These are phyloP conservation scores for Orycteropus afer DNA, from an alignment of 2,113 vertebrate genomes.

Conservation along the genomic window DNA sequence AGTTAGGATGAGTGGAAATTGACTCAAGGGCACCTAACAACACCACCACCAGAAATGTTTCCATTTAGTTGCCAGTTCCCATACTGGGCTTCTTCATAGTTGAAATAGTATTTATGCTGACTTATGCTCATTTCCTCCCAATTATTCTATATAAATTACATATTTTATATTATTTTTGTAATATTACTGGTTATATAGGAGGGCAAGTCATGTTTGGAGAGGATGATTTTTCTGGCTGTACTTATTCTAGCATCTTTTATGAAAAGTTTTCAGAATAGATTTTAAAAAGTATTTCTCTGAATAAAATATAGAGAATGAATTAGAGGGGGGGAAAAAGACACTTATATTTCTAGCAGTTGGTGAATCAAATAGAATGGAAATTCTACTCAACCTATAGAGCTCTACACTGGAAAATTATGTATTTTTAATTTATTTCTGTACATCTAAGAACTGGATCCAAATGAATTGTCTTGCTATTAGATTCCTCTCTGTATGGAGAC, in stretches of 20 bases:
- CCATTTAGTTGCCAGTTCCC: neutral
- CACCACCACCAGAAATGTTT: neutral
- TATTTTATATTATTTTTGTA: neutral
- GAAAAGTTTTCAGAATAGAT: neutral
- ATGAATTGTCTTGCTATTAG: neutral
- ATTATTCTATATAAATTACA: neutral
- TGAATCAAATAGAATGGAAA: neutral
- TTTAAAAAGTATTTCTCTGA: neutral
- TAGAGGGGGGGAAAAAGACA: neutral
- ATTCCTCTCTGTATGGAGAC: neutral
- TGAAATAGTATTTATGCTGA: slow-evolving; percentile 13
- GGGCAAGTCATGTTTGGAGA: neutral
- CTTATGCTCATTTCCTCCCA: neutral
- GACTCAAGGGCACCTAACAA: too few relatives aligned
- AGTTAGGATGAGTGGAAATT: too few relatives aligned
- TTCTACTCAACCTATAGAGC: neutral
- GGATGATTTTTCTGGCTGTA: neutral
- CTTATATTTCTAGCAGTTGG: neutral
- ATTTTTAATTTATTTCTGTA: neutral
- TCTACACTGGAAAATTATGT: neutral
- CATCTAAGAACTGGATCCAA: neutral
- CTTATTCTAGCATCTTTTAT: neutral
- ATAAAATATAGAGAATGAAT: slow-evolving; percentile 35
- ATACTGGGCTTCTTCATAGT: neutral
- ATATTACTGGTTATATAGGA: neutral